Conservation (phyloP, 2,113 vertebrate genomes). For the Halichoerus grypus region DNA sequence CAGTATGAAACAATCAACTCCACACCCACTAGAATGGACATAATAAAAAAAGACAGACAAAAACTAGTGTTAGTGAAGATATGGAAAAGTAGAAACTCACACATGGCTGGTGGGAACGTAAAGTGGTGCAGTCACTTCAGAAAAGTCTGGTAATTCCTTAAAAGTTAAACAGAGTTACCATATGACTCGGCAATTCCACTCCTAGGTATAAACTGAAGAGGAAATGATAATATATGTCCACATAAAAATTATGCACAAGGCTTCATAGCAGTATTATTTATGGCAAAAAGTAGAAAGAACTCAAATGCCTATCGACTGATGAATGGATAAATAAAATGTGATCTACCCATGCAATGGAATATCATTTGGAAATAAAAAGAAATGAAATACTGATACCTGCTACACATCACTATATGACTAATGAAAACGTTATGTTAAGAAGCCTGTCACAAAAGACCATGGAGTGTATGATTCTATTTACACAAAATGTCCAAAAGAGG, state of each 20-base stretch:
- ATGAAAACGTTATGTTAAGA: conserved; percentile 25
- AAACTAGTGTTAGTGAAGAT: background rate
- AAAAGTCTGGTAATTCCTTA: background rate
- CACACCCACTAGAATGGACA: background rate
- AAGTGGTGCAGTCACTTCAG: background rate
- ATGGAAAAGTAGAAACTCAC: background rate
- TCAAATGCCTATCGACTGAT: background rate
- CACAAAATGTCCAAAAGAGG: background rate
- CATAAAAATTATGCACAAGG: background rate
- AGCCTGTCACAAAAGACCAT: background rate
- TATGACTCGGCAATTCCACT: background rate
- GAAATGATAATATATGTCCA: background rate
- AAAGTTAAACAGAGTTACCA: background rate
- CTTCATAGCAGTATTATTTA: background rate
- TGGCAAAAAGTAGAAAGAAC: background rate
- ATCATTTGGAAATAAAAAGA: conserved; percentile 43
- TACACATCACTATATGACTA: background rate
- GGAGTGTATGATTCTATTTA: background rate
- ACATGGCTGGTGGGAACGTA: background rate
- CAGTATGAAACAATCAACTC: background rate
- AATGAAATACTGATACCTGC: background rate
- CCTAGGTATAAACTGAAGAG: background rate
- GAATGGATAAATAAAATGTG: background rate
- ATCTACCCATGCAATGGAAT: background rate
- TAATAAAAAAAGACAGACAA: background rate